Conservation (phyloP, 1,140 invertebrate species). For the Trichonephila clavipes region DNA sequence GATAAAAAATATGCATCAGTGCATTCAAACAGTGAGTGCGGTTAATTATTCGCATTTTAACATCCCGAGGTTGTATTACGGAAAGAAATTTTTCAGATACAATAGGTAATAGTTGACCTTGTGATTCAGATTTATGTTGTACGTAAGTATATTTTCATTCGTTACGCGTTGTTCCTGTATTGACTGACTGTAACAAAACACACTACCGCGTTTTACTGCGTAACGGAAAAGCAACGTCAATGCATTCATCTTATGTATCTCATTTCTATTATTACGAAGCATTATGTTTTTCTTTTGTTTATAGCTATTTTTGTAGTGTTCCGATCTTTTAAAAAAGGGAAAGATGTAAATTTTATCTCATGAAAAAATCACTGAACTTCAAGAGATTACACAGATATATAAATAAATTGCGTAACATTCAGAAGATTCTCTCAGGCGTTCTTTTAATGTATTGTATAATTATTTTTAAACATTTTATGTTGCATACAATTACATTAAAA, state of each 20-base stretch:
- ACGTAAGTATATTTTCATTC: not conserved
- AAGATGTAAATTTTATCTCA: not conserved
- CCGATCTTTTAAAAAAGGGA: not conserved
- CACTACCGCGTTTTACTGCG: not conserved
- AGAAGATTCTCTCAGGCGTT: not conserved
- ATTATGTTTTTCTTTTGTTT: not conserved
- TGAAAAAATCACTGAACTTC: not conserved
- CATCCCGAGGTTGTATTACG: not conserved
- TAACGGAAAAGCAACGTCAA: not conserved
- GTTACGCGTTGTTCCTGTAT: not conserved
- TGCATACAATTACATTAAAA: no score
- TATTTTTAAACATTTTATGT: no score
- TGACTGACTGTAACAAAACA: not conserved
- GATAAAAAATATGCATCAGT: not conserved
- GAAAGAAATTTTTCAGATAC: not conserved
- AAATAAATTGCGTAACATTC: not conserved
- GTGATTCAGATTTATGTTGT: conserved; percentile 13
- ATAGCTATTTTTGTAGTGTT: not conserved
- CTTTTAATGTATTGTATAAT: no score
- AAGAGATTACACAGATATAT: not conserved
- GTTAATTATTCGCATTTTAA: conserved; percentile 10
- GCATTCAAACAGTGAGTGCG: not conserved
- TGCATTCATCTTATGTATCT: conserved; percentile 1
- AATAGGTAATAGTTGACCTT: conserved; percentile 17
- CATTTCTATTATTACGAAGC: not conserved